Percentiles rank a stretch among this genome's conserved stretches.
Evolutionary conservation across 1,140 invertebrate genomes (phyloP).

Genomic region (Trichonephila clavata): DNA sequence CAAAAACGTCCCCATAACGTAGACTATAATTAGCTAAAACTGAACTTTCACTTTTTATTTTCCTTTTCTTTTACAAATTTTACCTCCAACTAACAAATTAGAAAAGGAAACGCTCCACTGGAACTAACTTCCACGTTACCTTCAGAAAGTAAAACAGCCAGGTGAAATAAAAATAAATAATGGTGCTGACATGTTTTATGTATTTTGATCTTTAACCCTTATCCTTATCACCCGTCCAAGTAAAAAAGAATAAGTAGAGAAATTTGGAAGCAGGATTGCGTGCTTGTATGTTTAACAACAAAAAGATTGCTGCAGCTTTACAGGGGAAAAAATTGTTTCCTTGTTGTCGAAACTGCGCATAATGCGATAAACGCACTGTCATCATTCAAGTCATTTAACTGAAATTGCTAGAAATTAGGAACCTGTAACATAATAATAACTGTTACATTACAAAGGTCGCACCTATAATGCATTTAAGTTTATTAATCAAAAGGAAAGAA

Average conservation of each 20-base stretch:
- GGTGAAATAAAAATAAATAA: conserved; percentile 39
- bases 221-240: neutral
- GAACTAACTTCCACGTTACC: neutral
- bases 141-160: neutral
- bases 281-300: neutral
- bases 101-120: neutral
- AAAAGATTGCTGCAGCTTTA: neutral
- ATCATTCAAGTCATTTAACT: neutral
- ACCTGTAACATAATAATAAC: neutral
- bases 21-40: neutral
- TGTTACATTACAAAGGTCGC: neutral
- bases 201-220: conserved; percentile 34
- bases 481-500: neutral
- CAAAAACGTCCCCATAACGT: neutral
- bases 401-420: neutral
- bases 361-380: neutral
- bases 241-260: neutral
- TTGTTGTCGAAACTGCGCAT: neutral
- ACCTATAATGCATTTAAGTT: neutral
- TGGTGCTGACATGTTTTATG: conserved; percentile 40
- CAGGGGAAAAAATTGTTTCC: neutral
- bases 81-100: neutral
- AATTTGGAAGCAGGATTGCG: neutral
- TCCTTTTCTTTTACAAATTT: neutral
- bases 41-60: neutral